Evolutionary conservation across 2,113 vertebrate genomes (phyloP), one percentile per base, ranked within the genome.

Genomic region (Centropus unirufus): DNA sequence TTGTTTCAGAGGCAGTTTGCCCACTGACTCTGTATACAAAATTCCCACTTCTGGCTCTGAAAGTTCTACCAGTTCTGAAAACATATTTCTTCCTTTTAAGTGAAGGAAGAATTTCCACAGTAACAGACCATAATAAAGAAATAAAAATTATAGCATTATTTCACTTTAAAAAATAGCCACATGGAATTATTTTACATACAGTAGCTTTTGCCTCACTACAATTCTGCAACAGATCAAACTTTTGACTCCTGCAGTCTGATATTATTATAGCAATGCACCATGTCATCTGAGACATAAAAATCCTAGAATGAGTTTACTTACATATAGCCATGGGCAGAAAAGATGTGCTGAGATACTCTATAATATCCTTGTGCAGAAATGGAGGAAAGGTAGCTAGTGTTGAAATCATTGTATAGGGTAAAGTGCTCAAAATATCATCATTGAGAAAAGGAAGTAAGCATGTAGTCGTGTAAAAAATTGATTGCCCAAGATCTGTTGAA

Each of bases 401-500:
- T 97, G 99, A 99, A 97, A 99, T 99, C 99, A 99, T 99, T 96
- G 99, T 99, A 97, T 99, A 99, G 92, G 99, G 99, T 97, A 99
- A 99, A 98, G 99, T 99, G 98, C 99, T 99, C 98, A 99, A 99
- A 98, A 99, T 99, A 98, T 99, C 99, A 93, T 99, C 99, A 97
- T 92, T 99, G 98, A 99, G 99, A 98, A 99, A 99, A 90, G 99
- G 99, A 95, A 99, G 98, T 97, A 99, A 99, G 98, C 99, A 99
- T 80, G 99, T 99, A 77, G 99, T 99, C 88, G 99, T 99, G 97
- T 99, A 99, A 99, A 99, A 99, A 98, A 99, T 99, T 88, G 99
- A 99, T 98, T 99, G 99, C 97, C 99, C 99, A 95, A 99, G 98
- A 99, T 99, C 99, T 99, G 98, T 95, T 95, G 97, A 98, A 97